Conservation (phyloP, 2,888 invertebrate genomes). For the Dynastes maya region DNA sequence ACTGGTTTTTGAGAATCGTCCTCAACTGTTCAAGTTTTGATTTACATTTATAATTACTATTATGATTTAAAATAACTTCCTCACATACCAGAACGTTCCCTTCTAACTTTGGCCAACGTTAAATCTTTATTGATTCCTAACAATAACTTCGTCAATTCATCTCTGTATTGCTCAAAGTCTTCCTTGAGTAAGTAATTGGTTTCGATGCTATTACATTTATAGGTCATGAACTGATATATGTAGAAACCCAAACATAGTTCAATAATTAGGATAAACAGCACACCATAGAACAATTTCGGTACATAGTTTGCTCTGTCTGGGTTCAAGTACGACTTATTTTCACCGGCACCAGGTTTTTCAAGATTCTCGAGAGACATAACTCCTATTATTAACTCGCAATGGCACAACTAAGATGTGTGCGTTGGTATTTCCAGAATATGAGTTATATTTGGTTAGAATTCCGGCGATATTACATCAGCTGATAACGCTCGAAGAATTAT, state of each 20-base stretch:
- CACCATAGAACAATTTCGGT: conserved; percentile 10
- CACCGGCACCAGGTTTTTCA: neutral
- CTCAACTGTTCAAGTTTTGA: neutral
- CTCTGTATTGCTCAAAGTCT: conserved; percentile 7
- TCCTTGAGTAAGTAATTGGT: conserved; percentile 17
- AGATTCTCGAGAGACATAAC: neutral
- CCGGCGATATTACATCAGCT: neutral
- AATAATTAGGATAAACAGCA: conserved; percentile 14
- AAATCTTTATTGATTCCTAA: neutral
- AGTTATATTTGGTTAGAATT: neutral
- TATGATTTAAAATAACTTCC: neutral
- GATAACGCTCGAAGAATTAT: neutral
- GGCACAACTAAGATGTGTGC: neutral
- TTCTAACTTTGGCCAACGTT: neutral
- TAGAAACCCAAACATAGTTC: conserved; percentile 31
- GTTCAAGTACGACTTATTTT: neutral
- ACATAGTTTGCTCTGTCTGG: neutral
- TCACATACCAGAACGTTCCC: neutral
- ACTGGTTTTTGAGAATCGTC: neutral
- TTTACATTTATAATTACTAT: neutral
- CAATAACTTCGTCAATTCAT: neutral
- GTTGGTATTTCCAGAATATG: neutral
- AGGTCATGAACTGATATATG: neutral
- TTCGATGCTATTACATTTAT: conserved; percentile 12
- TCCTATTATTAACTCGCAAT: neutral